These are phyloP conservation scores for Silurus asotus DNA, from an alignment of 2,113 vertebrate species.

Conservation along the genomic window DNA sequence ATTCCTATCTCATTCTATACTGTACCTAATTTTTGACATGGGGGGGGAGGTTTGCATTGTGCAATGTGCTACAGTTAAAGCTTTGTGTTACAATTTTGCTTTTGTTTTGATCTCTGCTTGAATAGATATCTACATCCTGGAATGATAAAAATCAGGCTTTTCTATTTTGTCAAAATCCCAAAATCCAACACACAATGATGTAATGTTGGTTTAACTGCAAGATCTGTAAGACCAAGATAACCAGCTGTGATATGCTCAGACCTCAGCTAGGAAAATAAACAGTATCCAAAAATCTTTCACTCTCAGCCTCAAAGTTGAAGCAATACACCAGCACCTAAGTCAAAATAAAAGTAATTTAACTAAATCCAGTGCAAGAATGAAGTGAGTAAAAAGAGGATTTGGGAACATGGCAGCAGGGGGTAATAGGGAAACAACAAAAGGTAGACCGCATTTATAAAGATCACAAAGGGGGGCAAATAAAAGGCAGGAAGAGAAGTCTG, in stretches of 20 bases:
- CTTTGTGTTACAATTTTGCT: background rate
- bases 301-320: background rate
- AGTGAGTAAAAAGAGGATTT: background rate
- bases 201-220: constrained; percentile 33
- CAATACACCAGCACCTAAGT: background rate
- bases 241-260: background rate
- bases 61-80: background rate
- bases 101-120: background rate
- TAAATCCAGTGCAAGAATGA: constrained; percentile 28
- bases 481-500: background rate
- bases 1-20: background rate
- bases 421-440: background rate
- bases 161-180: constrained; percentile 5
- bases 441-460: background rate
- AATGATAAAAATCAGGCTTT: constrained; percentile 33
- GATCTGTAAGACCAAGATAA: constrained; percentile 23
- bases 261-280: constrained; percentile 17
- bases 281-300: background rate
- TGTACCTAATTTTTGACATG: no score
- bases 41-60: background rate
- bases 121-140: constrained; percentile 27
- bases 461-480: background rate
- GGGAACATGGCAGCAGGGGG: constrained; percentile 1
- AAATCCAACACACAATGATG: constrained; percentile 5
- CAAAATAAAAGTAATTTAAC: constrained; percentile 32